Evolutionary conservation across 2,113 vertebrate genomes (phyloP).

Genomic region (Rhea americana): DNA sequence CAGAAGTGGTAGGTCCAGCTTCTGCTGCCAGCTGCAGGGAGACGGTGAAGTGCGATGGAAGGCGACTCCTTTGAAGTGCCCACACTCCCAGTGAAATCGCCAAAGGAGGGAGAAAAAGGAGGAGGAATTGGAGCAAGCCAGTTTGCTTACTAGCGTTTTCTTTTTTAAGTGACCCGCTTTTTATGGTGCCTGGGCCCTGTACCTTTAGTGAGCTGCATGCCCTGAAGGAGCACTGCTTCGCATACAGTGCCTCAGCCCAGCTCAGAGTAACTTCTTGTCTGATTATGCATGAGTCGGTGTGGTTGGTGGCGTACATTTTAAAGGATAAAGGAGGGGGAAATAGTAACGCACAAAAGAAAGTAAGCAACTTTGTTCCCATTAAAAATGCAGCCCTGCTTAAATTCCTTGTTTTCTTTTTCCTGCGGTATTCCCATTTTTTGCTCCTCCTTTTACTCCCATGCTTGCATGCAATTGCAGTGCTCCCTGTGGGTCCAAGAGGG

Average conservation of each 20-base stretch:
- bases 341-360: background rate
- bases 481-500: conserved; percentile 10
- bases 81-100: background rate
- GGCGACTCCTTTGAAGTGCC: background rate
- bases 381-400: background rate
- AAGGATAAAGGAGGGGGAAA: background rate
- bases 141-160: background rate
- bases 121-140: background rate
- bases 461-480: conserved; percentile 3
- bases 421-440: background rate
- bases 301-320: background rate
- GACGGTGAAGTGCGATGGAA: background rate
- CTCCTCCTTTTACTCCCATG: background rate
- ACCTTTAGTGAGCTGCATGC: background rate
- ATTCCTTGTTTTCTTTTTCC: background rate
- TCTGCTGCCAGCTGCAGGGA: background rate
- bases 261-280: background rate
- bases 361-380: conserved; percentile 23
- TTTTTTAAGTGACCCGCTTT: background rate
- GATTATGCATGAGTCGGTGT: background rate
- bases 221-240: background rate
- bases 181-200: background rate
- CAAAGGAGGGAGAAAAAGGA: background rate
- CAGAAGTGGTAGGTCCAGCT: background rate
- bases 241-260: background rate